Evolutionary conservation across 1,140 invertebrate species (phyloP), one percentile per base, ranked within the genome.

Genomic region (Drosophila setifemur): DNA sequence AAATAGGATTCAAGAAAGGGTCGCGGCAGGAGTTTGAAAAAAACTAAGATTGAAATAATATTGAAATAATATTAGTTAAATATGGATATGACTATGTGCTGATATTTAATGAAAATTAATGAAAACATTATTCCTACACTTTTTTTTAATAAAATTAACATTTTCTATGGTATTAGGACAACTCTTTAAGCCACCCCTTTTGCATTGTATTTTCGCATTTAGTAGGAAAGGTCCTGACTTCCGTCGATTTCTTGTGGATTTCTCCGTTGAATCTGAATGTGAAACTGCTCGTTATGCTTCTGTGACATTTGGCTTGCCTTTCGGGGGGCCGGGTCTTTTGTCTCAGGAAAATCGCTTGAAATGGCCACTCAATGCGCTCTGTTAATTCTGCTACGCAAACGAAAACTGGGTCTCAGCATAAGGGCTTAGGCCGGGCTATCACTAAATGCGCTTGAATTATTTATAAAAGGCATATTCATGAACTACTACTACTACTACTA

Each of bases 381-480:
- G 81, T 81, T 86, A 86, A 86, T 86, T 86, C 86, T 67, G 73
- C 73, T 83, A 63, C 61, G 77, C 50, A 76, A 82, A 75, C 58
- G 55, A 37, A n/a, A 66, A 52, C 39, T 33, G 53, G 52, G 25
- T 66, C 64, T 54, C 26, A 33, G 64, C 5, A 26, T 8, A 21
- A 67, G 45, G 70, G 66, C 79, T 85, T 79, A 79, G 64, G 75
- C 57, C 70, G 54, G 47, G 58, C 71, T 86, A 83, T 83, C 69
- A 72, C 55, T 54, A 61, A 72, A 79, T 86, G 60, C 79, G 79
- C 79, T 83, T 83, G 79, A 83, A 83, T 83, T 85, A 83, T 83
- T 83, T 83, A 83, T 72, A 83, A 83, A 83, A 85, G 81, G 64
- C 79, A 83, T 83, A 83, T 83, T 83, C 81, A 75, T 75, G 71